phyloP scores from a whole-genome alignment of 2,797 vertebrate genomes.

The Rhinatrema bivittatum region DNA sequence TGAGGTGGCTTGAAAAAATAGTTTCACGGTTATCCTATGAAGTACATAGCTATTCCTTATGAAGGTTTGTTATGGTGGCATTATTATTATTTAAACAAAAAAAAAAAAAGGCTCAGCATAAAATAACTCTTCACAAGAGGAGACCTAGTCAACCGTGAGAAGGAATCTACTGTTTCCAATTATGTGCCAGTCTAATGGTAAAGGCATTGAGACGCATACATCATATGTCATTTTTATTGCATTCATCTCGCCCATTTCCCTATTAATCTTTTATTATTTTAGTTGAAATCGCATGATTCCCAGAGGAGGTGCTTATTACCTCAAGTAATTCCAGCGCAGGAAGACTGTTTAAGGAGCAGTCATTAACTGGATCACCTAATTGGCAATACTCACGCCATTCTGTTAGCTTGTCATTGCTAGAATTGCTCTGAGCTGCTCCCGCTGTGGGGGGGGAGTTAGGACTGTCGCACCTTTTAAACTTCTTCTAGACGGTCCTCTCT shows the following conservation, averaged over 20 bases:
- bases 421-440: background rate
- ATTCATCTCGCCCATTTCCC: slow-evolving; percentile 62
- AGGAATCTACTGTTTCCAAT: slow-evolving; percentile 59
- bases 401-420: background rate
- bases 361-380: background rate
- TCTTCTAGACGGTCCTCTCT: no score
- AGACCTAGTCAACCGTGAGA: slow-evolving; percentile 49
- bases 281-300: slow-evolving; percentile 55
- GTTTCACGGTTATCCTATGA: no score
- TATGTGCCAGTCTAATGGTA: slow-evolving; percentile 63
- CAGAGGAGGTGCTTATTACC: slow-evolving; percentile 46
- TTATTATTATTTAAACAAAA: no score
- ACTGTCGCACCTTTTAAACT: slow-evolving; percentile 27
- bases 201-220: slow-evolving; percentile 50
- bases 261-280: slow-evolving; percentile 69
- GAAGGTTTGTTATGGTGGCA: no score
- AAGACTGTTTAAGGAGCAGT: background rate
- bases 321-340: slow-evolving; percentile 44
- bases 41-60: no score
- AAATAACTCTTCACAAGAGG: no score
- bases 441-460: background rate
- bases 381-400: background rate
- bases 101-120: no score
- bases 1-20: no score
- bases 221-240: slow-evolving; percentile 65